A percentile compares a stretch with the other conserved stretches of the same genome.
These are phyloP conservation scores for Psettodes erumei DNA, from an alignment of 2,113 vertebrate species.

Conservation along the genomic window DNA sequence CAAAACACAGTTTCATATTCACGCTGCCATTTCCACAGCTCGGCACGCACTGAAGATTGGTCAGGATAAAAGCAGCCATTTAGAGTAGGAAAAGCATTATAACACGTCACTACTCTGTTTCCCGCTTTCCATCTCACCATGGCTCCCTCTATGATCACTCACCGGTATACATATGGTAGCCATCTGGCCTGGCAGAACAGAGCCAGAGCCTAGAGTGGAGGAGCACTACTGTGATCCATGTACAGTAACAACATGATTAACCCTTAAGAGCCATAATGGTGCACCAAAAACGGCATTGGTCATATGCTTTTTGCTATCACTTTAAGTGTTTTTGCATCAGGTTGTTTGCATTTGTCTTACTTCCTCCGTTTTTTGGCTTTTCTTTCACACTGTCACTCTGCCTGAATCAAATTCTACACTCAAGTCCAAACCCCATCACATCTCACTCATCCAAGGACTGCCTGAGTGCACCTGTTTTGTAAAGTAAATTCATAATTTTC, in stretches of 20 bases:
- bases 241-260: slow-evolving; percentile 70
- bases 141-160: slow-evolving; percentile 60
- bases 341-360: neutral
- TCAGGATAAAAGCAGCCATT: slow-evolving; percentile 33
- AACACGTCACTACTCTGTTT: slow-evolving; percentile 60
- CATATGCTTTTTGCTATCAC: neutral
- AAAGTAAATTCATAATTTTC: slow-evolving; percentile 3
- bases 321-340: neutral
- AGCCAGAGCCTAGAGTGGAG: slow-evolving; percentile 59
- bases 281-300: neutral
- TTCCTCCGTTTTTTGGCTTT: neutral
- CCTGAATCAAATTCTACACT: neutral
- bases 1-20: slow-evolving; percentile 32
- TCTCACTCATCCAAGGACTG: neutral
- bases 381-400: neutral
- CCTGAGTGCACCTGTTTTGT: slow-evolving; percentile 7
- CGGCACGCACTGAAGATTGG: slow-evolving; percentile 7
- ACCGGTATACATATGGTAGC: slow-evolving; percentile 80
- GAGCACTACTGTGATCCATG: slow-evolving; percentile 63
- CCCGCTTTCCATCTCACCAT: slow-evolving; percentile 53
- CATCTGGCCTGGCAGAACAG: slow-evolving; percentile 80
- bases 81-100: slow-evolving; percentile 39
- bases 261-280: slow-evolving; percentile 44
- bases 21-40: slow-evolving; percentile 20
- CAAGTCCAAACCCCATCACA: neutral